phyloP scores from a whole-genome alignment of 2,113 vertebrate genomes.

The Nicator chloris region DNA sequence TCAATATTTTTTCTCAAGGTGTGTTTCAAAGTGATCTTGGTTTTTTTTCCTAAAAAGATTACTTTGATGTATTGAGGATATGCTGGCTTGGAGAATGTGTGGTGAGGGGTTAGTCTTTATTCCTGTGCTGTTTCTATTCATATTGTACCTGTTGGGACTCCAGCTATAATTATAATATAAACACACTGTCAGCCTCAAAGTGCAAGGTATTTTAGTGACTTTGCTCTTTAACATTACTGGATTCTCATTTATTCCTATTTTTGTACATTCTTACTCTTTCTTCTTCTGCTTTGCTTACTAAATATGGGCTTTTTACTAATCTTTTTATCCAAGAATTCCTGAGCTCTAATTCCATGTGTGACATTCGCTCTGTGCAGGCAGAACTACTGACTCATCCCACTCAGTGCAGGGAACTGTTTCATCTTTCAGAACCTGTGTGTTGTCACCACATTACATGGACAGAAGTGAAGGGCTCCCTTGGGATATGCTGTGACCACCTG shows the following conservation, averaged over 20 bases:
- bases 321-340: background rate
- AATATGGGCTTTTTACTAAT: background rate
- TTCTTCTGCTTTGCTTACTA: background rate
- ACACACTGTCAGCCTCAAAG: background rate
- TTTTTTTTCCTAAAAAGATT: background rate
- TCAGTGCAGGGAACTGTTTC: background rate
- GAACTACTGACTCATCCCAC: background rate
- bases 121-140: background rate
- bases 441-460: fast-evolving
- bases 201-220: background rate
- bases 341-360: background rate
- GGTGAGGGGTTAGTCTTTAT: background rate
- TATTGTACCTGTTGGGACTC: background rate
- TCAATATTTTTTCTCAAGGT: background rate
- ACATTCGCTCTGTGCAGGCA: background rate
- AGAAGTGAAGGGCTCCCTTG: background rate
- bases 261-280: background rate
- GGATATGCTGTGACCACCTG: background rate
- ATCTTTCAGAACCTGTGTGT: background rate
- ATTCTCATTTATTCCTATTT: background rate
- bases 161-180: background rate
- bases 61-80: background rate
- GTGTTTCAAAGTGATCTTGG: background rate
- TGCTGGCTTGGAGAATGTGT: background rate
- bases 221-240: background rate